A percentile compares a stretch with the other conserved stretches of the same genome.
Evolutionary conservation across 2,797 vertebrate species (phyloP).

Genomic region (Chaenodraco wilsoni): DNA sequence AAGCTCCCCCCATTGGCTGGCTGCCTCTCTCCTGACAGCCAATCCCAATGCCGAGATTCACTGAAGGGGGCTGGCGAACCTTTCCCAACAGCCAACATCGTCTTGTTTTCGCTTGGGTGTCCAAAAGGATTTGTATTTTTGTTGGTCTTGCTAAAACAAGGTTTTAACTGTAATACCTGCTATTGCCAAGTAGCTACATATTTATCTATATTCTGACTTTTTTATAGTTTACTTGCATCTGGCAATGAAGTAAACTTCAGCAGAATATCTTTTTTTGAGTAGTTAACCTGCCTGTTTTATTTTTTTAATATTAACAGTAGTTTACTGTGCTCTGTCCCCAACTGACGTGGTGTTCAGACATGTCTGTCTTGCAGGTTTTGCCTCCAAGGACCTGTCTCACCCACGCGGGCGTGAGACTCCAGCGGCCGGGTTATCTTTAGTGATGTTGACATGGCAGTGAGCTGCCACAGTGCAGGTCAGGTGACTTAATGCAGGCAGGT

Average conservation of each 20-base stretch:
- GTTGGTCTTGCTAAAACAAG: constrained; percentile 88
- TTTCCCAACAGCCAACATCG: constrained; percentile 97
- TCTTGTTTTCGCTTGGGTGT: constrained; percentile 98
- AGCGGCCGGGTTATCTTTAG: constrained; percentile 53
- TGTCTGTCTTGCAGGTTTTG: constrained; percentile 84
- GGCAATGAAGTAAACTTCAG: constrained; percentile 79
- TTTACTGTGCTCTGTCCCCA: constrained; percentile 75
- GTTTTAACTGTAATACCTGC: constrained; percentile 83
- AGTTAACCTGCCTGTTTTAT: constrained; percentile 81
- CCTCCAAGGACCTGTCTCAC: constrained; percentile 78
- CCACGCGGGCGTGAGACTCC: constrained; percentile 72
- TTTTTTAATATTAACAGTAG: constrained; percentile 55
- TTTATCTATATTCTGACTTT: constrained; percentile 53
- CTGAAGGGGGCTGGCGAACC: constrained; percentile 93
- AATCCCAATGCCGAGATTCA: constrained; percentile 98
- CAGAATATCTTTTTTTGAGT: constrained; percentile 79
- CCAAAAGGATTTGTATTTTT: constrained; percentile 98
- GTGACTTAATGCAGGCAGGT: constrained; percentile 30
- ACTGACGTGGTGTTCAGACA: constrained; percentile 85
- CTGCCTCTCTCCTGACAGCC: constrained; percentile 98
- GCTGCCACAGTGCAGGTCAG: constrained; percentile 17
- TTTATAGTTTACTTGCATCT: constrained; percentile 70
- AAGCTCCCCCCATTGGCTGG: constrained; percentile 96
- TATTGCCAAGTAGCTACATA: constrained; percentile 69
- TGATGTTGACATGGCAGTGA: constrained; percentile 35